Evolutionary conservation across 2,888 invertebrate species (phyloP), one percentile per base, ranked within the genome.

Genomic region (Elaeidobius kamerunicus): DNA sequence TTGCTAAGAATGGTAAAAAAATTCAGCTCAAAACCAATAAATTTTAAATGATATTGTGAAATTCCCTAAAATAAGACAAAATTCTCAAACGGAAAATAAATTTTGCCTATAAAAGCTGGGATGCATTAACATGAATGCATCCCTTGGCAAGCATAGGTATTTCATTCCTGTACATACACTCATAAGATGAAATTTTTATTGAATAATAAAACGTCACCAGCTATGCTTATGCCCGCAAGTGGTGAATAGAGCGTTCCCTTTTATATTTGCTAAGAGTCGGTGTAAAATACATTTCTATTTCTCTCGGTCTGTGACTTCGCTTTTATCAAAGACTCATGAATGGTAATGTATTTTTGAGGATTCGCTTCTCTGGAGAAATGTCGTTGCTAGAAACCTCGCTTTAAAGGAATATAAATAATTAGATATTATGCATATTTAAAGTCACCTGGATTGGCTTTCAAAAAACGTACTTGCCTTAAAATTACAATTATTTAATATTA

Each of bases 181-280:
- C 50, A 42, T 18, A 43, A 50, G 42, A 49, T 49, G 34, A 49
- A 50, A 50, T 20, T 50, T 50, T 50, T 41, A 50, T 50, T 11
- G 30, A 15, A 41, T 44, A 50, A 50, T 50, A 50, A 50, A 50
- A 50, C 38, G 44, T 9, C 44, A 34, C 34, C 28, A 17, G 44
- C 15, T 12, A 18, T 6, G n/a, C 17, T n/a, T 16, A 6, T 16
- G 17, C 14, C 27, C 32, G 44, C 44, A 44, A 44, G 44, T 44
- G 45, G 45, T 15, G 34, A 45, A 36, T 36, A 14, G 23, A 15
- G 36, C 14, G 9, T 12, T 14, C 15, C 18, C 28, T n/a, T 34
- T 11, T 30, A 30, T 30, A 30, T 30, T 30, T 44, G 43, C 36
- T 36, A 45, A 45, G 45, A 35, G 35, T 36, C 16, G 17, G 45